Evolutionary conservation across 2,797 vertebrate species (phyloP), one percentile per base, ranked within the genome.

Genomic region (Silurus lanzhouensis): DNA sequence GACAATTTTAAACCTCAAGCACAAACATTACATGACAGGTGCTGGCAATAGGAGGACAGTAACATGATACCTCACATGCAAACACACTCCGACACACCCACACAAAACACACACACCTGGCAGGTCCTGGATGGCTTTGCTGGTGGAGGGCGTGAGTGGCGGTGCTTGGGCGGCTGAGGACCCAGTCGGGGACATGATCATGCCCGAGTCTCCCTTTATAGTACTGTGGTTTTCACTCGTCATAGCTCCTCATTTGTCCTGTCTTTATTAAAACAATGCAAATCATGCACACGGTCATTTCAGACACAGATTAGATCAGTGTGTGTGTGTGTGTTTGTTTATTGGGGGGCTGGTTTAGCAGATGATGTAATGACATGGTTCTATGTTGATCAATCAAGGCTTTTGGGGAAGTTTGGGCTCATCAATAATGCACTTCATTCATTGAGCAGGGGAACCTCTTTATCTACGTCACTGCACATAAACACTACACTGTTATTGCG

Each of bases 211-310:
- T 92, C 96, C 97, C 87, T 96, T 96, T 88, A 95, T 93, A 89
- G 94, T 95, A 93, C 94, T 94, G 88, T 98, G 97, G 93, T 97
- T 98, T 94, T 98, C 97, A 96, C 93, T 97, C 92, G 97, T 97
- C 98, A 99, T 99, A 92, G 94, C 93, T 95, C 93, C 94, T 94
- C 94, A 95, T 94, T 92, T 90, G 87, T 92, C 85, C 94, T 93
- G 87, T 82, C 86, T 92, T 88, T 86, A 71, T 15, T 46, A 13
- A 61, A 8, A 57, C 19, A 22, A 71, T 25, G 19, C 6, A 71
- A 22, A 46, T 2, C 22, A 57, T n/a, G 7, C 22, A 44, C 57
- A 78, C 57, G 38, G 10, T 79, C 20, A 15, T 63, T 44, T 63
- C 31, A 79, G 5, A 46, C 31, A 60, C 27, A 78, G 5, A 1